Evolutionary conservation across 2,888 invertebrate species (phyloP).

Genomic region (Glomeris marginata): DNA sequence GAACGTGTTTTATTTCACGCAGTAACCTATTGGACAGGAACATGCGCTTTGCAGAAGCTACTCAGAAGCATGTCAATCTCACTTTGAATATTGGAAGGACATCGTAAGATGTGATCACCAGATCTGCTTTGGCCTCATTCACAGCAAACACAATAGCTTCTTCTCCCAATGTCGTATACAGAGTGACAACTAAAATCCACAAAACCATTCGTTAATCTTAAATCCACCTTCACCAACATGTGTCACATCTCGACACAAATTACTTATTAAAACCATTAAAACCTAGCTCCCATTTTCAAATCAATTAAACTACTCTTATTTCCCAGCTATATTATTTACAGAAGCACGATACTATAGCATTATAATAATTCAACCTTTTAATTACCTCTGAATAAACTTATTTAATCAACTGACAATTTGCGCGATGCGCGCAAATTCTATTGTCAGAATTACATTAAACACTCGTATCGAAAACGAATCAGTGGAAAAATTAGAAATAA

Average conservation of each 20-base stretch:
- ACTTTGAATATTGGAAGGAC: constrained; percentile 68
- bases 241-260: neutral
- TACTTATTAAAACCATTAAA: neutral
- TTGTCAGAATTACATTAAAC: too few species aligned
- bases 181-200: constrained; percentile 50
- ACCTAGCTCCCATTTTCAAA: neutral
- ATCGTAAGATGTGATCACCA: constrained; percentile 84
- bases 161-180: constrained; percentile 92
- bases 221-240: neutral
- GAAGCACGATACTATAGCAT: too few species aligned
- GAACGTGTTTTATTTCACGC: too few species aligned
- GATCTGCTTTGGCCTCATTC: constrained; percentile 87
- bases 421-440: too few species aligned
- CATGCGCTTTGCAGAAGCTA: neutral
- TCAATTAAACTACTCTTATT: neutral
- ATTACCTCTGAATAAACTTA: too few species aligned
- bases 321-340: too few species aligned
- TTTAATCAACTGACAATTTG: too few species aligned
- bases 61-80: constrained; percentile 4
- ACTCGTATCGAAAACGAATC: too few species aligned
- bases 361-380: too few species aligned
- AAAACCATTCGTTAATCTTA: neutral
- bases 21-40: too few species aligned
- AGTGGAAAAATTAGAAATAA: too few species aligned
- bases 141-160: constrained; percentile 94